Percentiles rank a stretch among this genome's conserved stretches.
Conservation (phyloP, 1,140 invertebrate genomes). For the Eulimnadia texana region DNA sequence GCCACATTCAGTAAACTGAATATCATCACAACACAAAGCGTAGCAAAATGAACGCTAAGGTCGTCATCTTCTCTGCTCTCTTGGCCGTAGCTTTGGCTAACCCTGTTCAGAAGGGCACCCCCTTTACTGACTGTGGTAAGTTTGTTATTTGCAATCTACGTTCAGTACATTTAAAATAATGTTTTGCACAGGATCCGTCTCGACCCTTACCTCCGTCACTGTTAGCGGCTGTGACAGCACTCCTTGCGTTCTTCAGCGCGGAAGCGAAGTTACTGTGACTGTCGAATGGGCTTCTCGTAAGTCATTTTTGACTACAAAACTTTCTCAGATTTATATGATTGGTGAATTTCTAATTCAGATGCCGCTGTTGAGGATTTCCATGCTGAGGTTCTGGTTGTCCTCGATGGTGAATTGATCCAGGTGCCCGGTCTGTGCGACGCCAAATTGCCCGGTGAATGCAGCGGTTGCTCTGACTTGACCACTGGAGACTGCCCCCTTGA, state of each 20-base stretch:
- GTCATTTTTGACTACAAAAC: neutral
- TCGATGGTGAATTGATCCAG: neutral
- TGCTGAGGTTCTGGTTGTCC: neutral
- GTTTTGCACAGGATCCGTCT: neutral
- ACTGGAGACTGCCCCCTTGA: neutral
- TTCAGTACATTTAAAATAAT: neutral
- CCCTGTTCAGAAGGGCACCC: no score
- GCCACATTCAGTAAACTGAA: no score
- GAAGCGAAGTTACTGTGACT: neutral
- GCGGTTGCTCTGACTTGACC: neutral
- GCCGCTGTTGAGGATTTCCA: neutral
- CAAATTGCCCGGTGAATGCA: neutral
- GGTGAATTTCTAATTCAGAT: neutral
- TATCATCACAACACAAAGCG: neutral
- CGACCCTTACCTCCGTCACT: neutral
- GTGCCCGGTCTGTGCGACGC: neutral
- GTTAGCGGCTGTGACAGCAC: neutral
- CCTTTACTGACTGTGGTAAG: neutral
- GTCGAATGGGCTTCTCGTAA: neutral
- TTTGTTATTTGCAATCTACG: neutral
- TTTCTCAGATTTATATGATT: neutral
- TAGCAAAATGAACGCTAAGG: neutral
- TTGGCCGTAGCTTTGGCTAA: no score
- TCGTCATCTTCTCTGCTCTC: neutral
- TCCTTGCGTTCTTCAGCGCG: neutral